phyloP scores from a whole-genome alignment of 2,797 vertebrate genomes.

The Lithobates sylvaticus region DNA sequence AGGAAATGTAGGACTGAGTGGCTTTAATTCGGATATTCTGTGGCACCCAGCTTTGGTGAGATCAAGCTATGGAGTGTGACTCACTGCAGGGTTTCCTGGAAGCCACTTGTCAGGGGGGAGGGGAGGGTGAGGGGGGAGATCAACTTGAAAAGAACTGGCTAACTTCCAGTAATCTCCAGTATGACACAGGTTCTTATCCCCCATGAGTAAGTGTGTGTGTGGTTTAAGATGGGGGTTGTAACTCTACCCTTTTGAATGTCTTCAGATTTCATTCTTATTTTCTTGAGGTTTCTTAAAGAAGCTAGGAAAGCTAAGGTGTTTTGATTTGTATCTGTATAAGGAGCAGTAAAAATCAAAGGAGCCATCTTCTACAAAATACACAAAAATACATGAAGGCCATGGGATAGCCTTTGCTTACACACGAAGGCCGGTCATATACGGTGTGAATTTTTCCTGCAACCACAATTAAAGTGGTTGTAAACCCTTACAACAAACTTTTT shows the following conservation, averaged over 20 bases:
- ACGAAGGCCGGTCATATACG: too few species aligned
- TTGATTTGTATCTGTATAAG: not conserved
- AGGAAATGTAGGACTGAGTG: conserved; percentile 14
- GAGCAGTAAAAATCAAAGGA: not conserved
- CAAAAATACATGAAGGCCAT: too few species aligned
- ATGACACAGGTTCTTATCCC: conserved; percentile 33
- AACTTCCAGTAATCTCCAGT: conserved; percentile 51
- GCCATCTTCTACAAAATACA: not conserved
- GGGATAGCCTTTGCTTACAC: too few species aligned
- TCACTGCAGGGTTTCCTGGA: conserved; percentile 54
- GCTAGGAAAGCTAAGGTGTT: too few species aligned
- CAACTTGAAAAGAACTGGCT: conserved; percentile 19
- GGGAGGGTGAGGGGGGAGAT: conserved; percentile 12
- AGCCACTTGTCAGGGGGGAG: conserved; percentile 34
- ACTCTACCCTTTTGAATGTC: not conserved
- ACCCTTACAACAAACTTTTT: too few species aligned
- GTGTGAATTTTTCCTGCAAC: too few species aligned
- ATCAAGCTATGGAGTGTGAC: conserved; percentile 36
- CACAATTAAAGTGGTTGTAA: too few species aligned
- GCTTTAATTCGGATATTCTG: conserved; percentile 23
- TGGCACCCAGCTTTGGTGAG: conserved; percentile 27
- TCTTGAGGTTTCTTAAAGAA: not conserved
- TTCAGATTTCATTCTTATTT: not conserved
- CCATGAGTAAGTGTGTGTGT: conserved; percentile 33
- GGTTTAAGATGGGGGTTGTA: conserved; percentile 15